Evolutionary conservation across 2,797 vertebrate species (phyloP).

Genomic region (Cossypha caffra): DNA sequence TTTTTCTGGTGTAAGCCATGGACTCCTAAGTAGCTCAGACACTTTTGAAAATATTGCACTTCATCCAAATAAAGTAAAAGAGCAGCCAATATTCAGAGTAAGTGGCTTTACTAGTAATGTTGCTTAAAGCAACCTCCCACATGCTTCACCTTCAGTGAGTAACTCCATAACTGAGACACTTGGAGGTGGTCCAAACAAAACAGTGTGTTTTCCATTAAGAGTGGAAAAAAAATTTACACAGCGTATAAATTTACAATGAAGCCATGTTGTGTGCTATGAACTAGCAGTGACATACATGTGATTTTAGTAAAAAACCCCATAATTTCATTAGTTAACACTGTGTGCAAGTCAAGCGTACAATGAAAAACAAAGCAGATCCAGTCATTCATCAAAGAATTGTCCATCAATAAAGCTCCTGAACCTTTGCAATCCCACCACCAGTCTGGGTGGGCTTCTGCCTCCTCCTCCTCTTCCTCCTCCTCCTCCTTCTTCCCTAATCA

Average conservation of each 20-base stretch:
- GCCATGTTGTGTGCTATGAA: slow-evolving; percentile 13
- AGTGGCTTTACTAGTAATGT: slow-evolving; percentile 9
- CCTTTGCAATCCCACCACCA: neutral
- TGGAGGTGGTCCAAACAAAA: slow-evolving; percentile 49
- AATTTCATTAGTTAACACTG: slow-evolving; percentile 13
- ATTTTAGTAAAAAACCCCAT: slow-evolving; percentile 35
- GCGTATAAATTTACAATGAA: slow-evolving; percentile 29
- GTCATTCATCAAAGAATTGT: neutral
- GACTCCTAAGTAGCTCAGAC: slow-evolving; percentile 6
- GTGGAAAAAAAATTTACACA: neutral
- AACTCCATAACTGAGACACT: neutral
- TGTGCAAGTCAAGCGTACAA: neutral
- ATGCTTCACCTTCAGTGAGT: slow-evolving; percentile 18
- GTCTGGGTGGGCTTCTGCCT: neutral
- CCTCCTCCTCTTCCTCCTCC: neutral
- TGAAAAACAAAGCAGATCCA: slow-evolving; percentile 11
- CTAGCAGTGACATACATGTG: neutral
- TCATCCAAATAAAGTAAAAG: slow-evolving; percentile 54
- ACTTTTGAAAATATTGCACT: slow-evolving; percentile 22
- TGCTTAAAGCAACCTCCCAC: slow-evolving; percentile 44
- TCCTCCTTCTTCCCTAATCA: neutral
- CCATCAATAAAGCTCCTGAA: neutral
- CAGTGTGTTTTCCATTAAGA: slow-evolving; percentile 53
- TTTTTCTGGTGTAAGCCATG: neutral
- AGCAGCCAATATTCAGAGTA: slow-evolving; percentile 36